Evolutionary conservation across 2,888 invertebrate genomes (phyloP).

Genomic region (Digitonthophagus gazella): DNA sequence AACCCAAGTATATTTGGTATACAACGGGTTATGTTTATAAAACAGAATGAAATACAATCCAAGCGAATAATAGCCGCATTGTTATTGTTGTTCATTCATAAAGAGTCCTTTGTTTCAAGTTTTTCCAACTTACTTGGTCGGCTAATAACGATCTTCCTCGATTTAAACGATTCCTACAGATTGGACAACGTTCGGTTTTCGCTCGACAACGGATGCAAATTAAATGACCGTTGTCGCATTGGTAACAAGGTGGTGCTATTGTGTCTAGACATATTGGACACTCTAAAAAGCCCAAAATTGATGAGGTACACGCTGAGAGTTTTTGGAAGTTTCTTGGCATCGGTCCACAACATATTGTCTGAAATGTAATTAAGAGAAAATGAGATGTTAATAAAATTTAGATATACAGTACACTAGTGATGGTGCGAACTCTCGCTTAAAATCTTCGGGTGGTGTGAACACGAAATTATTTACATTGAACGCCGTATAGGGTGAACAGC

Average conservation of each 20-base stretch:
- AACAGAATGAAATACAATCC: too few species aligned
- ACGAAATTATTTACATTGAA: too few species aligned
- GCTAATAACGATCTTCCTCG: conserved; percentile 56
- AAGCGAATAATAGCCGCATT: too few species aligned
- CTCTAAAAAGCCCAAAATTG: conserved; percentile 57
- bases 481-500: too few species aligned
- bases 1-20: too few species aligned
- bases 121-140: conserved; percentile 49
- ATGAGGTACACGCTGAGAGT: conserved; percentile 54
- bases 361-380: conserved; percentile 34
- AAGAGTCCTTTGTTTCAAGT: too few species aligned
- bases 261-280: conserved; percentile 66
- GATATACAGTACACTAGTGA: too few species aligned
- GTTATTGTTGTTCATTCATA: too few species aligned
- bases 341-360: conserved; percentile 56
- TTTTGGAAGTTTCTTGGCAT: conserved; percentile 57
- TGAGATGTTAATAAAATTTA: too few species aligned
- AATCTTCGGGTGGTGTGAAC: too few species aligned
- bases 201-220: conserved; percentile 61
- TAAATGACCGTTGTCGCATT: conserved; percentile 66
- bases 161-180: conserved; percentile 58
- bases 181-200: conserved; percentile 61
- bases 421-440: too few species aligned
- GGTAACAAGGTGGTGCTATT: conserved; percentile 61
- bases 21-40: too few species aligned